A percentile compares a stretch with the other conserved stretches of the same genome.
phyloP scores from a whole-genome alignment of 2,888 invertebrate genomes.

The Heliconius sara region DNA sequence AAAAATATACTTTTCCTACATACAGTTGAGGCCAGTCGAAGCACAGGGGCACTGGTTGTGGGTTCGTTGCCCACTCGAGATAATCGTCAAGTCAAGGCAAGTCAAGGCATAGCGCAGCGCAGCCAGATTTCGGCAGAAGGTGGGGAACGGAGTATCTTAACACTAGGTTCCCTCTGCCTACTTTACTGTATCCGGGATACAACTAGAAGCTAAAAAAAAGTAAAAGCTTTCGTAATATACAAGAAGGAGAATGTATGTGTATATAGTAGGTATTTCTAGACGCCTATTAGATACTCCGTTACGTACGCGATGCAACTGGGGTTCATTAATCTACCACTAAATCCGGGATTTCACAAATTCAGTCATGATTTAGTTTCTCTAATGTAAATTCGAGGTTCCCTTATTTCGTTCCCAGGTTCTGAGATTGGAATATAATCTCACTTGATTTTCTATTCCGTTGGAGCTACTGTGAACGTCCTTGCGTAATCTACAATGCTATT shows the following conservation, averaged over 20 bases:
- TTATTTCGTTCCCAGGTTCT: slow-evolving; percentile 39
- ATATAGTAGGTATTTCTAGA: background rate
- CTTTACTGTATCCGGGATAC: too few relatives aligned
- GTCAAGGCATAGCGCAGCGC: too few relatives aligned
- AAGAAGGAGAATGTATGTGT: background rate
- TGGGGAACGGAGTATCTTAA: too few relatives aligned
- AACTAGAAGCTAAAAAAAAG: too few relatives aligned
- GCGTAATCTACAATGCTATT: slow-evolving; percentile 26
- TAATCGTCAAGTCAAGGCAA: too few relatives aligned
- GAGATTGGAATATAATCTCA: slow-evolving; percentile 40
- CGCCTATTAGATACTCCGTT: background rate
- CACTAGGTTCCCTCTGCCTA: too few relatives aligned
- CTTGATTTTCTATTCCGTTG: slow-evolving; percentile 42
- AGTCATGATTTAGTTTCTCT: slow-evolving; percentile 32
- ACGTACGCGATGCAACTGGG: slow-evolving; percentile 11
- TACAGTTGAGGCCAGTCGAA: too few relatives aligned
- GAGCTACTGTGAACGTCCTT: slow-evolving; percentile 11
- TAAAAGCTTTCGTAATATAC: background rate
- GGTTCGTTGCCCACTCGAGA: too few relatives aligned
- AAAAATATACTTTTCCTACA: too few relatives aligned
- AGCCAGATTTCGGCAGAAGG: too few relatives aligned
- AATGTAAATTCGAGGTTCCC: slow-evolving; percentile 36
- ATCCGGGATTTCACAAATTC: slow-evolving; percentile 35
- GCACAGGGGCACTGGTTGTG: too few relatives aligned
- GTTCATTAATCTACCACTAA: slow-evolving; percentile 33